These are phyloP conservation scores for Microplitis mediator DNA, from an alignment of 1,140 invertebrate genomes.

Conservation along the genomic window DNA sequence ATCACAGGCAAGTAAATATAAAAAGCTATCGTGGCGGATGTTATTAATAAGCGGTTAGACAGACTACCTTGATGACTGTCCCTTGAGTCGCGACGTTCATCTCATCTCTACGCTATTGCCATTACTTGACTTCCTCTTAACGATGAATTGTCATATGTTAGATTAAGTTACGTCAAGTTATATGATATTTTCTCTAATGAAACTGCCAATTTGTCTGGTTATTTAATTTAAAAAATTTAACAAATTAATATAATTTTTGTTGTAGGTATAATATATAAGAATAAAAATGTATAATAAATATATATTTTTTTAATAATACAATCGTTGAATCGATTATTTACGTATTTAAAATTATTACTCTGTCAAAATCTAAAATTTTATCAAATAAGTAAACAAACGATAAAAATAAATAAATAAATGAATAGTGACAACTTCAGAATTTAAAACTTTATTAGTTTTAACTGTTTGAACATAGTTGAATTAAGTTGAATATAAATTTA, in stretches of 20 bases:
- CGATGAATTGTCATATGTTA: neutral
- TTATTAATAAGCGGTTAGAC: slow-evolving; percentile 45
- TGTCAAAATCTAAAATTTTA: no score
- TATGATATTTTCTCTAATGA: neutral
- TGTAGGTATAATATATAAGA: no score
- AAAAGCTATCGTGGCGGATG: slow-evolving; percentile 32
- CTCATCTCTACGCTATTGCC: neutral
- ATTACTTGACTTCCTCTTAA: neutral
- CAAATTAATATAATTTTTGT: no score
- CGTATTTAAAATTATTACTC: no score
- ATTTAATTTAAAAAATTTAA: no score
- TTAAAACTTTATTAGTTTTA: neutral
- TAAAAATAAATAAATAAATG: neutral
- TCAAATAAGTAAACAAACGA: no score
- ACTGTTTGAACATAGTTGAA: no score
- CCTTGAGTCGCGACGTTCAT: slow-evolving; percentile 19
- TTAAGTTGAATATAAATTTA: no score
- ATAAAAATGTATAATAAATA: no score
- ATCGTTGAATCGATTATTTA: no score
- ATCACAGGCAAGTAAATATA: slow-evolving; percentile 35
- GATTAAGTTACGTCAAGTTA: slow-evolving; percentile 4
- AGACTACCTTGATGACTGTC: slow-evolving; percentile 32
- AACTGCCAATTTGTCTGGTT: neutral
- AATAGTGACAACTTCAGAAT: neutral
- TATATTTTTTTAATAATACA: no score